Evolutionary conservation across 2,797 vertebrate species (phyloP).

Genomic region (Sciurus vulgaris): DNA sequence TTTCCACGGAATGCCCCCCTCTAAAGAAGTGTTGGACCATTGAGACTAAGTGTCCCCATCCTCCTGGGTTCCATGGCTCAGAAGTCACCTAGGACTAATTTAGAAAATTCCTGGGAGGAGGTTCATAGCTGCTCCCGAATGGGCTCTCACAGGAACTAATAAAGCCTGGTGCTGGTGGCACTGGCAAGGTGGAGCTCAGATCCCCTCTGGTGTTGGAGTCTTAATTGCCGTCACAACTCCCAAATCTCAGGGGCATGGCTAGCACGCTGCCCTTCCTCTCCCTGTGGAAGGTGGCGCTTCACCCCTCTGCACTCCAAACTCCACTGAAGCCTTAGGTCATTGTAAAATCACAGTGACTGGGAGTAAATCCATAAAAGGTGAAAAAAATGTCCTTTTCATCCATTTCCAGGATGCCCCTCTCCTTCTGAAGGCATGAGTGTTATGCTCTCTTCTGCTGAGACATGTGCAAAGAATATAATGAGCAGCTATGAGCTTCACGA

Average conservation of each 20-base stretch:
- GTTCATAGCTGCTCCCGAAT: neutral
- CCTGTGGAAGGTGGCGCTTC: neutral
- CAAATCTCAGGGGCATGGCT: neutral
- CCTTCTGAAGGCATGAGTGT: neutral
- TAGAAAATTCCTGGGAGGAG: neutral
- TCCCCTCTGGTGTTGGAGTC: neutral
- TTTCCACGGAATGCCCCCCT: neutral
- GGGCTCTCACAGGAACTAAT: neutral
- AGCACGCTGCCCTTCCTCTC: neutral
- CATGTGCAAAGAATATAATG: neutral
- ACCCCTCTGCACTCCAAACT: neutral
- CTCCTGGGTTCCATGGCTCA: neutral
- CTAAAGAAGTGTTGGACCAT: neutral
- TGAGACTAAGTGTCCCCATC: neutral
- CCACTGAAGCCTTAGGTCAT: neutral
- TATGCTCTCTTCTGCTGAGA: neutral
- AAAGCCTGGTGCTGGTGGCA: neutral
- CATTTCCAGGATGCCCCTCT: neutral
- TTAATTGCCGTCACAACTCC: conserved; percentile 27
- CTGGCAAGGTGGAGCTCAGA: neutral
- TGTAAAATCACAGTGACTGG: neutral
- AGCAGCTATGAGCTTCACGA: neutral
- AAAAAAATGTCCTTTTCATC: neutral
- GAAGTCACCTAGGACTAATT: neutral
- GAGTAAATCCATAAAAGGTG: neutral